Evolutionary conservation across 2,888 invertebrate species (phyloP).

Genomic region (Ceratothoa steindachneri): DNA sequence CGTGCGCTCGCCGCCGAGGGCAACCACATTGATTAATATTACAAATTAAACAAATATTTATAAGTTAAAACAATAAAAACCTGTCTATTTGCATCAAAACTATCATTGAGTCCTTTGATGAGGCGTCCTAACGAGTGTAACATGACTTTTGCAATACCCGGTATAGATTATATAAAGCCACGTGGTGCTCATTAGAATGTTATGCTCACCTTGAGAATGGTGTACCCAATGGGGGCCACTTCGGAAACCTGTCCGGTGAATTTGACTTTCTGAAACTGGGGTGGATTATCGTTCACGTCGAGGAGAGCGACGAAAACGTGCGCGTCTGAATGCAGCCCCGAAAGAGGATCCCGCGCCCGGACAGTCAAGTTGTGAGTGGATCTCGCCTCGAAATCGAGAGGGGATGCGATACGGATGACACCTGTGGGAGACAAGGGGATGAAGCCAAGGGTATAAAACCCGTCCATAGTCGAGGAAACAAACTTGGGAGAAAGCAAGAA

Average conservation of each 20-base stretch:
- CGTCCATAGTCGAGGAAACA: too few relatives aligned
- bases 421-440: conserved; percentile 27
- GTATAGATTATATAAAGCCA: too few relatives aligned
- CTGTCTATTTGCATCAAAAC: too few relatives aligned
- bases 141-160: too few relatives aligned
- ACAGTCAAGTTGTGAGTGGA: conserved; percentile 40
- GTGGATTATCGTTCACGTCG: conserved; percentile 44
- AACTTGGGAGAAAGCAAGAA: neutral
- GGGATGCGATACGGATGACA: conserved; percentile 29
- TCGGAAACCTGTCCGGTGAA: conserved; percentile 37
- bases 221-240: conserved; percentile 33
- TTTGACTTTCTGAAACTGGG: conserved; percentile 19
- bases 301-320: conserved; percentile 28
- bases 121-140: too few relatives aligned
- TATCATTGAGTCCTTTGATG: too few relatives aligned
- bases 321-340: conserved; percentile 36
- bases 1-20: too few relatives aligned
- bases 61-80: too few relatives aligned
- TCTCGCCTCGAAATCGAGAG: conserved; percentile 34
- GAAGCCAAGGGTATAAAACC: too few relatives aligned
- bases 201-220: conserved; percentile 31
- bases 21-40: too few relatives aligned
- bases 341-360: conserved; percentile 35
- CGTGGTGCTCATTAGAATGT: too few relatives aligned
- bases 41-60: too few relatives aligned